Evolutionary conservation across 2,797 vertebrate genomes (phyloP).

Genomic region (Coendou prehensilis): DNA sequence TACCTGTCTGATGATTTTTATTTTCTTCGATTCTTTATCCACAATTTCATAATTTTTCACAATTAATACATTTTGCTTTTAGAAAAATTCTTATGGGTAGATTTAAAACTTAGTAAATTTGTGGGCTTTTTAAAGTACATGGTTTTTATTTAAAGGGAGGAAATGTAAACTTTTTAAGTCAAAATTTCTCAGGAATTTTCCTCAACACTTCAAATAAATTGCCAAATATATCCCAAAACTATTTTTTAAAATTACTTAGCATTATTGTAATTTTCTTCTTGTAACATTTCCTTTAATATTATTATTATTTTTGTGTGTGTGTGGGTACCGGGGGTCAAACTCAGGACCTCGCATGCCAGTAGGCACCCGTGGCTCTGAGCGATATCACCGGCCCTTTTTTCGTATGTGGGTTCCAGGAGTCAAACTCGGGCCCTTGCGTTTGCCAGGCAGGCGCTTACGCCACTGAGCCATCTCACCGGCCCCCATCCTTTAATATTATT

Average conservation of each 20-base stretch:
- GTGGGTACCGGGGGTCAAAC: too few relatives aligned
- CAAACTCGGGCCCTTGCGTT: too few relatives aligned
- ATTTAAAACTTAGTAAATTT: slow-evolving; percentile 58
- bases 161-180: slow-evolving; percentile 47
- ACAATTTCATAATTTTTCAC: slow-evolving; percentile 32
- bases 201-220: slow-evolving; percentile 50
- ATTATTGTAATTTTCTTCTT: slow-evolving; percentile 33
- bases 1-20: neutral
- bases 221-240: slow-evolving; percentile 32
- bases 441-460: too few relatives aligned
- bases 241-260: slow-evolving; percentile 43
- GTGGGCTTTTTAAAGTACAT: neutral
- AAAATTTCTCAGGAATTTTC: slow-evolving; percentile 54
- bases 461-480: too few relatives aligned
- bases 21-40: slow-evolving; percentile 55
- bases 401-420: too few relatives aligned
- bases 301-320: neutral
- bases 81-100: slow-evolving; percentile 36
- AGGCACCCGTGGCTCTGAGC: too few relatives aligned
- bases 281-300: neutral
- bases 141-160: slow-evolving; percentile 34
- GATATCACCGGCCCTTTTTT: too few relatives aligned
- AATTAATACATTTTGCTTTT: slow-evolving; percentile 35
- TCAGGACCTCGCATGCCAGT: too few relatives aligned
- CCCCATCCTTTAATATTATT: neutral